A percentile compares a stretch with the other conserved stretches of the same genome.
These are phyloP conservation scores for Falco columbarius DNA, from an alignment of 2,797 vertebrate species.

Conservation along the genomic window DNA sequence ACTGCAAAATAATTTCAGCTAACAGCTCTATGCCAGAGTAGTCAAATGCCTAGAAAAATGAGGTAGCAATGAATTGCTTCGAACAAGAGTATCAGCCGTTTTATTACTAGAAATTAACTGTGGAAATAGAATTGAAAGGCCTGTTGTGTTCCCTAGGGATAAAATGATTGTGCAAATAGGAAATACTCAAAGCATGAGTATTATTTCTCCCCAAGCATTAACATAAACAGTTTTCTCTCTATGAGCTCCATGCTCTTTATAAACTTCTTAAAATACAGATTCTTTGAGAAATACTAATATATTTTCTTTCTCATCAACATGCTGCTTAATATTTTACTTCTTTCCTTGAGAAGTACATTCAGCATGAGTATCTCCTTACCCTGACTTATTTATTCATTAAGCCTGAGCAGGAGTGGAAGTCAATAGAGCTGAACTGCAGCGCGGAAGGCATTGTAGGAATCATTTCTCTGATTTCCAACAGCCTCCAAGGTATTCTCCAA, in stretches of 20 bases:
- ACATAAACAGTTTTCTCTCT: not conserved
- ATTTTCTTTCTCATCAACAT: not conserved
- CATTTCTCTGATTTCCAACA: not conserved
- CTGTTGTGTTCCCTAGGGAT: not conserved
- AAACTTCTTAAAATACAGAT: not conserved
- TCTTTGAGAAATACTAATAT: not conserved
- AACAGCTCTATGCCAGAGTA: slow-evolving; percentile 1
- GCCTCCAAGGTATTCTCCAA: not conserved
- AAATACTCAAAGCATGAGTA: not conserved
- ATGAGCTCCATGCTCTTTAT: not conserved
- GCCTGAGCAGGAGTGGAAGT: not conserved
- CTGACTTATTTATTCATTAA: not conserved
- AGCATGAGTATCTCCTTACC: not conserved
- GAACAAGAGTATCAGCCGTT: slow-evolving; percentile 10
- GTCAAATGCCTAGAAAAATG: slow-evolving; percentile 44
- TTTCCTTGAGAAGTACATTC: not conserved
- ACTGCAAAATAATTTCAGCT: slow-evolving; percentile 56
- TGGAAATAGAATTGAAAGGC: slow-evolving; percentile 5
- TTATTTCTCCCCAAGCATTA: not conserved
- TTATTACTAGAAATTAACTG: slow-evolving; percentile 30
- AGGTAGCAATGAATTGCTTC: slow-evolving; percentile 12
- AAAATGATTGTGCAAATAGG: not conserved
- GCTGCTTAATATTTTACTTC: not conserved
- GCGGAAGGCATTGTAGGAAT: not conserved
- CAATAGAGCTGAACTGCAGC: not conserved